Conservation (phyloP, 2,888 invertebrate species). For the Oconnorella tubifera region DNA sequence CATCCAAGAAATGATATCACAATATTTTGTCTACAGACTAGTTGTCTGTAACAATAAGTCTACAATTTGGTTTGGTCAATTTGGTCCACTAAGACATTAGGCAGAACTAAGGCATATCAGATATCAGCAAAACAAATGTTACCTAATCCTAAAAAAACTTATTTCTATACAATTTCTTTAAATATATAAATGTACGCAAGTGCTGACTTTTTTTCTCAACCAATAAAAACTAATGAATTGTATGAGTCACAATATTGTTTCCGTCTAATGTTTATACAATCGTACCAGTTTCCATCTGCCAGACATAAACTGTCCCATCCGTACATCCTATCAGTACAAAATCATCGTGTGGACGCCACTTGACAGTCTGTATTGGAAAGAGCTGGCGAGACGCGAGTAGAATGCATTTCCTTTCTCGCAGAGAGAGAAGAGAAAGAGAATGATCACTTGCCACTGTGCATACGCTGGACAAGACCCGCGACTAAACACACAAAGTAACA, state of each 20-base stretch:
- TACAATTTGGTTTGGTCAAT: too few relatives aligned
- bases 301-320: slow-evolving; percentile 96
- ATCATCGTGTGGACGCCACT: slow-evolving; percentile 95
- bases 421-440: slow-evolving; percentile 87
- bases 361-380: slow-evolving; percentile 90
- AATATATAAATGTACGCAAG: too few relatives aligned
- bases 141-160: too few relatives aligned
- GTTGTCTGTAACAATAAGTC: too few relatives aligned
- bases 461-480: slow-evolving; percentile 85
- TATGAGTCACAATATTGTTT: background rate
- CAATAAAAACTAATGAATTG: background rate
- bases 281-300: slow-evolving; percentile 96
- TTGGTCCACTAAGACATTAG: too few relatives aligned
- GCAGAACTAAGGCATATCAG: too few relatives aligned
- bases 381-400: slow-evolving; percentile 89
- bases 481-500: slow-evolving; percentile 65
- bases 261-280: background rate
- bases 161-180: background rate
- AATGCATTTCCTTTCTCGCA: slow-evolving; percentile 89
- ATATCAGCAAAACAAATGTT: too few relatives aligned
- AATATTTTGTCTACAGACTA: too few relatives aligned
- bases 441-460: slow-evolving; percentile 97
- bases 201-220: too few relatives aligned
- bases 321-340: slow-evolving; percentile 96
- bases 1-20: too few relatives aligned